Evolutionary conservation across 37 sponge, comb jelly and placozoan species (phyloP).

Genomic region (Corticium candelabrum): DNA sequence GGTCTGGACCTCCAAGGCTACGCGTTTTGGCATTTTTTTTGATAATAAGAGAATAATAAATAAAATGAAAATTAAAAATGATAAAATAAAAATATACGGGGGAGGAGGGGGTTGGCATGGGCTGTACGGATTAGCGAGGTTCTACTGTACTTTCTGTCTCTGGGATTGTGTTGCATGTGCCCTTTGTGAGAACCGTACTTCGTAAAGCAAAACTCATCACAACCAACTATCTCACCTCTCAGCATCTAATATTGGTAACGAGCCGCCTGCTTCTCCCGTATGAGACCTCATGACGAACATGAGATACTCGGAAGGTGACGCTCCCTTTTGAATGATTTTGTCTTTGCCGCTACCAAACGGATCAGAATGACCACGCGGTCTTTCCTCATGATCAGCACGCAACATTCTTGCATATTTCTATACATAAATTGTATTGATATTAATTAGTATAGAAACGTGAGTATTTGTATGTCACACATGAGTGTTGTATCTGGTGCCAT

Average conservation of each 20-base stretch:
- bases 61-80: no score
- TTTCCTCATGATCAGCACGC: slow-evolving; percentile 12
- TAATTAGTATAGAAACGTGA: not conserved
- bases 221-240: slow-evolving; percentile 41
- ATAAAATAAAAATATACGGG: no score
- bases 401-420: slow-evolving; percentile 57
- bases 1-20: no score
- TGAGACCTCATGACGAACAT: slow-evolving; percentile 35
- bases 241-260: slow-evolving; percentile 54
- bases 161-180: no score
- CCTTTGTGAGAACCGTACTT: no score
- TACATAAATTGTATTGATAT: no score
- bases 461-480: slow-evolving; percentile 32
- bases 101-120: no score
- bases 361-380: not conserved
- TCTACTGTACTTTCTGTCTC: no score
- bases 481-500: slow-evolving; percentile 47
- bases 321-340: slow-evolving; percentile 38
- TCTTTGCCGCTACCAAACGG: not conserved
- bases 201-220: no score
- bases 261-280: slow-evolving; percentile 21
- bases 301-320: slow-evolving; percentile 66
- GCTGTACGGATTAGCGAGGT: slow-evolving; percentile 1
- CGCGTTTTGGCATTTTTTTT: no score
- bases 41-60: no score